Evolutionary conservation across 2,797 vertebrate species (phyloP).

Genomic region (Mycteria americana): DNA sequence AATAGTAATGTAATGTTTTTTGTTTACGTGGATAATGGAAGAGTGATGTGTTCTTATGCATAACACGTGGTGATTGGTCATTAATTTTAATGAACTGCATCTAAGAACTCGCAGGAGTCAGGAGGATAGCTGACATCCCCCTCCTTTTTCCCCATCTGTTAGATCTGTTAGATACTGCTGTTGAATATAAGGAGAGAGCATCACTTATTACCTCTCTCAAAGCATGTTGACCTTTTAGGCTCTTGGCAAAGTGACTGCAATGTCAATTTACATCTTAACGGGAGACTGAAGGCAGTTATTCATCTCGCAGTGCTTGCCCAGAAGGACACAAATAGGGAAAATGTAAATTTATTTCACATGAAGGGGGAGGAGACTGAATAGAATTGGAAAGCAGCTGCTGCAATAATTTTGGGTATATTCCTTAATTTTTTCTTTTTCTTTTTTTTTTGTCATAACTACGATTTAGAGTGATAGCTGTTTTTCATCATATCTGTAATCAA

Average conservation of each 20-base stretch:
- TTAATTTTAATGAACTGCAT: slow-evolving; percentile 68
- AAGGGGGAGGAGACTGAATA: neutral
- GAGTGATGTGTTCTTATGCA: slow-evolving; percentile 38
- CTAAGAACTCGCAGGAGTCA: slow-evolving; percentile 31
- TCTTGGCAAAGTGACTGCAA: neutral
- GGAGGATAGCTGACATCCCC: neutral
- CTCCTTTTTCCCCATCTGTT: slow-evolving; percentile 7
- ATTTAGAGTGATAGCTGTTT: neutral
- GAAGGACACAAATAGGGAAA: neutral
- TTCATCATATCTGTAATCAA: neutral
- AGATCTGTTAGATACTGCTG: neutral
- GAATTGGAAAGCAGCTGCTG: neutral
- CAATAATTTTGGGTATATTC: neutral
- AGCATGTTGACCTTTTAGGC: slow-evolving; percentile 2
- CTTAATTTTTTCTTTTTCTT: neutral
- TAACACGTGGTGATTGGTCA: slow-evolving; percentile 9
- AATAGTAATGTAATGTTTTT: slow-evolving; percentile 39
- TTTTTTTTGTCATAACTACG: neutral
- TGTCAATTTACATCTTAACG: neutral
- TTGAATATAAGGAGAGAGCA: neutral
- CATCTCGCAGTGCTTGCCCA: neutral
- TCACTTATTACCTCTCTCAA: neutral
- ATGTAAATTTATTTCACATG: neutral
- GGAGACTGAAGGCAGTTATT: neutral
- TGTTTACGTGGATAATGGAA: slow-evolving; percentile 58